Evolutionary conservation across 2,113 vertebrate genomes (phyloP).

Genomic region (Vulpes lagopus): DNA sequence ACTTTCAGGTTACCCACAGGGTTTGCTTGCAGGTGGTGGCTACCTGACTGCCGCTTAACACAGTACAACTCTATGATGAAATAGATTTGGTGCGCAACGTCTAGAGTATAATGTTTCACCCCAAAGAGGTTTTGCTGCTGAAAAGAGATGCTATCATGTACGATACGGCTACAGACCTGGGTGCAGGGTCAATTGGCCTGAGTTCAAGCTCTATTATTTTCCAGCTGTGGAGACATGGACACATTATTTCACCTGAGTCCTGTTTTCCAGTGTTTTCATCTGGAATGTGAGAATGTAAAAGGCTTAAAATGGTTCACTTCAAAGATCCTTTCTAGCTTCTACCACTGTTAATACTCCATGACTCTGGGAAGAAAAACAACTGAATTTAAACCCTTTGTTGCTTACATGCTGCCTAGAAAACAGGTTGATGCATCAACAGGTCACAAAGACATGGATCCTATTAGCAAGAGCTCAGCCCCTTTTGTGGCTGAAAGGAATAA

Average conservation of each 20-base stretch:
- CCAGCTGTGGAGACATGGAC: not conserved
- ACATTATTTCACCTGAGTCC: not conserved
- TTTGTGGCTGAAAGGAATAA: conserved; percentile 75
- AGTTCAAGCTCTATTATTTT: not conserved
- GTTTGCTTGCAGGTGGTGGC: not conserved
- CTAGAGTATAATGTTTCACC: not conserved
- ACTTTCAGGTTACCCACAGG: not conserved
- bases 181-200: not conserved
- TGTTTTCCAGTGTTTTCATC: not conserved
- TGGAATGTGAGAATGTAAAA: conserved; percentile 28
- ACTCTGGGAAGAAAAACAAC: conserved; percentile 33
- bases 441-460: conserved; percentile 50
- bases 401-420: conserved; percentile 1
- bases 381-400: conserved; percentile 46
- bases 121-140: not conserved
- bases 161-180: not conserved
- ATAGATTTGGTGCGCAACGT: not conserved
- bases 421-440: conserved; percentile 65
- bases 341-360: not conserved
- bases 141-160: not conserved
- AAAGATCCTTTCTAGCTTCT: conserved; percentile 1
- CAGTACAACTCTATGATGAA: not conserved
- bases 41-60: not conserved
- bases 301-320: not conserved
- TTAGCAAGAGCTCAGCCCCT: conserved; percentile 58